A percentile compares a stretch with the other conserved stretches of the same genome.
These are phyloP conservation scores for Dicrostonyx torquatus DNA, from an alignment of 2,797 vertebrate species.

Conservation along the genomic window DNA sequence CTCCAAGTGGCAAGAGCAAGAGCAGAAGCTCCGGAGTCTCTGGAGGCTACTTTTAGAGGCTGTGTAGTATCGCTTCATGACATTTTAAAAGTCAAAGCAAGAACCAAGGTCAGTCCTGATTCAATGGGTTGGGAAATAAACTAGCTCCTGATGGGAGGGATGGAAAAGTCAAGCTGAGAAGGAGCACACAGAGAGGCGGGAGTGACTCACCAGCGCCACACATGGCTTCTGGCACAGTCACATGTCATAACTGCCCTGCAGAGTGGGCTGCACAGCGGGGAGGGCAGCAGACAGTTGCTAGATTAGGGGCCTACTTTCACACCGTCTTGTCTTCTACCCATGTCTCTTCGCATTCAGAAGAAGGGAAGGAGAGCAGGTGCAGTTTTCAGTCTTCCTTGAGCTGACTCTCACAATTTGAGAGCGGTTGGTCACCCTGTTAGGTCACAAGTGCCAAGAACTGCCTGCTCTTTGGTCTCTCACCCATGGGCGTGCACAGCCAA, in stretches of 20 bases:
- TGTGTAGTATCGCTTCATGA: neutral
- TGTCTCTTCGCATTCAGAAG: neutral
- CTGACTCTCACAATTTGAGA: conserved; percentile 20
- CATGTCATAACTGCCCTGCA: neutral
- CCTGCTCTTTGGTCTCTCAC: conserved; percentile 40
- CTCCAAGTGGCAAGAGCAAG: conserved; percentile 1
- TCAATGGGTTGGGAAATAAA: neutral
- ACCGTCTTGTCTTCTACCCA: neutral
- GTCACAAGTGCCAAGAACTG: conserved; percentile 4
- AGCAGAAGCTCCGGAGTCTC: conserved; percentile 20
- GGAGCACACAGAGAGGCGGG: neutral
- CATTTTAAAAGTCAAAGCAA: conserved; percentile 53
- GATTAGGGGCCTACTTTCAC: neutral
- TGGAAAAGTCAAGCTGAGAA: neutral
- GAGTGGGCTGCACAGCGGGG: neutral
- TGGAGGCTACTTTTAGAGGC: neutral
- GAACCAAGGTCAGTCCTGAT: neutral
- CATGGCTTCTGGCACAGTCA: neutral
- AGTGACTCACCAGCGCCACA: neutral
- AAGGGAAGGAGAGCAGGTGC: neutral
- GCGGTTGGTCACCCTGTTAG: conserved; percentile 7
- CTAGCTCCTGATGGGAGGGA: neutral
- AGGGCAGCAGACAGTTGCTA: neutral
- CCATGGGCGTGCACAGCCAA: neutral
- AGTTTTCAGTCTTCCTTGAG: neutral